Evolutionary conservation across 2,888 invertebrate genomes (phyloP), one percentile per base, ranked within the genome.

Genomic region (Therioaphis trifolii): DNA sequence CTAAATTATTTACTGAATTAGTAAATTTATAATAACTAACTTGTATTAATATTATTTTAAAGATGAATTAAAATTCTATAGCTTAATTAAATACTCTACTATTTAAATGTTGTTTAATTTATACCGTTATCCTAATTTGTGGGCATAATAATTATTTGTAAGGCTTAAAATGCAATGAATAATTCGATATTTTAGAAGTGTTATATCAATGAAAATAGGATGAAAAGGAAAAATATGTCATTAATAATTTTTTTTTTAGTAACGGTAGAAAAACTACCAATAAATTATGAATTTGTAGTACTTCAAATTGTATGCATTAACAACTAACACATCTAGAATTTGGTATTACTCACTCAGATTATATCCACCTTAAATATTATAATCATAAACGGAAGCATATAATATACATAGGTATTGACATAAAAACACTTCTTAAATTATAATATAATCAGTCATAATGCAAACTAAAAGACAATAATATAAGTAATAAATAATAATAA

Each of bases 361-460:
- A 78, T 40, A 52, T 35, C 35, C 35, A 35, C 7, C 35, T 35
- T 35, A 35, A 35, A 5, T 35, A 78, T 24, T 14, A 63, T 63
- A 63, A 77, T 78, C 55, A 52, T 74, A 63, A 63, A 72, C 9
- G 15, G 49, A 82, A 82, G 63, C 74, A 24, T 35, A 74, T 72
- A 63, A 82, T 74, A 46, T 74, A 74, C 74, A 74, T 63, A 74
- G 49, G 71, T 80, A 72, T 71, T 46, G n/a, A 74, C 18, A 4
- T 49, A 82, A 63, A 74, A 49, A 74, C 74, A 82, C 49, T 63
- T 74, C 52, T 49, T 74, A 82, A 72, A 63, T 82, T 82, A 82
- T 52, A 82, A 82, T 82, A 66, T 82, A 82, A 82, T 82, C 82
- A 82, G 82, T 82, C 82, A 74, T 82, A 82, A 80, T 9, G 40